Percentiles rank a stretch among this genome's conserved stretches.
phyloP scores from a whole-genome alignment of 2,797 vertebrate genomes.

The Artibeus lituratus region DNA sequence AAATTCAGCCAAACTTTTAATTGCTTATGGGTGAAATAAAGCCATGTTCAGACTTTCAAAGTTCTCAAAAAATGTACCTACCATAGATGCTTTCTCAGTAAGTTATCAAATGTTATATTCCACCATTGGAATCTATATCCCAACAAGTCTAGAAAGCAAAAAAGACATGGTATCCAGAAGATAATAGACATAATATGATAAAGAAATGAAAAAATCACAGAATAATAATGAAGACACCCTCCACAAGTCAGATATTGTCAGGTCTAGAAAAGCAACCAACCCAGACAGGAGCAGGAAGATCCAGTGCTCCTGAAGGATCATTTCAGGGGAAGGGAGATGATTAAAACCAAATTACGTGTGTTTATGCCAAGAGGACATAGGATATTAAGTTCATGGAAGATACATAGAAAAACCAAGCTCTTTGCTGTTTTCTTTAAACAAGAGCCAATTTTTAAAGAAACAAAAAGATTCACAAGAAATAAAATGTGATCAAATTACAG shows the following conservation, averaged over 20 bases:
- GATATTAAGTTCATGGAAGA: background rate
- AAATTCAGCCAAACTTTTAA: background rate
- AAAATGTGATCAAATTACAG: background rate
- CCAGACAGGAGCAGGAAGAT: background rate
- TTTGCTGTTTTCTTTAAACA: too few species aligned
- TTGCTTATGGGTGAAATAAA: conserved; percentile 1
- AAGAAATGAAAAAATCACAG: background rate
- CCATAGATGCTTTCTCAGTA: background rate
- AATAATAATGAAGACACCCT: background rate
- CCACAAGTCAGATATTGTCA: background rate
- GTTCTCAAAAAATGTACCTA: background rate
- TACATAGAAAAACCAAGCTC: background rate
- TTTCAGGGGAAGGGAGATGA: background rate
- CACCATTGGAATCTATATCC: background rate
- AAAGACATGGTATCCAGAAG: background rate
- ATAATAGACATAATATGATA: background rate
- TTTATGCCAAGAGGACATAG: background rate
- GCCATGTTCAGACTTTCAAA: background rate
- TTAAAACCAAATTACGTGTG: background rate
- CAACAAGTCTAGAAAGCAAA: background rate
- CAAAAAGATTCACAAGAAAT: background rate
- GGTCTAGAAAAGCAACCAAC: background rate
- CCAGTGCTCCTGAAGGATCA: background rate
- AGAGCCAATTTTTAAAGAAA: background rate
- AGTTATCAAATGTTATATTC: background rate